These are phyloP conservation scores for Chelonus formosanus DNA, from an alignment of 2,888 invertebrate species.

Conservation along the genomic window DNA sequence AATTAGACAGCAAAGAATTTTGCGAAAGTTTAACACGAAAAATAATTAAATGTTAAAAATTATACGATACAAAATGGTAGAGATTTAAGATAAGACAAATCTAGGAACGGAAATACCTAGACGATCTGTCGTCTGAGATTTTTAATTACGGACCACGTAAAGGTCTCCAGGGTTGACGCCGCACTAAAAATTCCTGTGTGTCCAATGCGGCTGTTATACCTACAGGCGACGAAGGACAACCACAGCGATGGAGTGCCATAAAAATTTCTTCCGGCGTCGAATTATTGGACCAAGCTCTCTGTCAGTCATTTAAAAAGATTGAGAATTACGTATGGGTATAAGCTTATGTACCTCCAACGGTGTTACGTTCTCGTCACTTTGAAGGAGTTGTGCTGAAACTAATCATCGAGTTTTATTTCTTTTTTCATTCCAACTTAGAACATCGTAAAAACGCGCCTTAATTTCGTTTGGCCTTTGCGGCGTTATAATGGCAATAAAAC, in stretches of 20 bases:
- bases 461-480: constrained; percentile 42
- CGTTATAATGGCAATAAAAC: constrained; percentile 45
- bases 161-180: constrained; percentile 25
- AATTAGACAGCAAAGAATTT: constrained; percentile 24
- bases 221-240: constrained; percentile 15
- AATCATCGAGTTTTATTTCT: constrained; percentile 7
- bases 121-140: constrained; percentile 39
- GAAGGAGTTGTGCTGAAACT: constrained; percentile 1
- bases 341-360: constrained; percentile 21
- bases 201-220: constrained; percentile 13
- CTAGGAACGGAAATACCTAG: constrained; percentile 32
- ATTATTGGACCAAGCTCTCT: constrained; percentile 38
- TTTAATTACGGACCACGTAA: constrained; percentile 39
- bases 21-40: constrained; percentile 18
- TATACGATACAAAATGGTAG: constrained; percentile 16
- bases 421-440: constrained; percentile 21
- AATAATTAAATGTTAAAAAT: constrained; percentile 13
- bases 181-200: constrained; percentile 31
- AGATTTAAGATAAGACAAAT: constrained; percentile 25
- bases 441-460: constrained; percentile 42
- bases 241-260: constrained; percentile 46
- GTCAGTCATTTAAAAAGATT: constrained; percentile 3
- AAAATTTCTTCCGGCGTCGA: constrained; percentile 58
- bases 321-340: too few relatives aligned
- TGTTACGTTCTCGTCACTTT: constrained; percentile 15